Evolutionary conservation across 2,888 invertebrate genomes (phyloP).

Genomic region (Amitus sp.): DNA sequence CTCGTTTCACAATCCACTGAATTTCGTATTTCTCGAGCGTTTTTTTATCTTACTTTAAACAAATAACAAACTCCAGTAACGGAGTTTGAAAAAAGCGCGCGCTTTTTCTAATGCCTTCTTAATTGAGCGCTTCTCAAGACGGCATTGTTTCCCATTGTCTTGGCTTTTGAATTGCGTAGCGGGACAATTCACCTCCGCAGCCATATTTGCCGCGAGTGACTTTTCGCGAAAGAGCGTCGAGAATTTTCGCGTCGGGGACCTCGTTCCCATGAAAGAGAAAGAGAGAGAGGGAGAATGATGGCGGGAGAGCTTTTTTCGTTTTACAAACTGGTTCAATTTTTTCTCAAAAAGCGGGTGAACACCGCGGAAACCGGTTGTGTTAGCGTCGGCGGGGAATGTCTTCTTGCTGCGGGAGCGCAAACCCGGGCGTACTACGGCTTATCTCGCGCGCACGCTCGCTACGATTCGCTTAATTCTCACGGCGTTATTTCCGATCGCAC

Average conservation of each 20-base stretch:
- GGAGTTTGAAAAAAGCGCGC: too few species aligned
- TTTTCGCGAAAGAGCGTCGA: conserved; percentile 28
- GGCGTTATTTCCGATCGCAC: conserved; percentile 10
- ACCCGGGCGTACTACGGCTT: too few species aligned
- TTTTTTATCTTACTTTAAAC: too few species aligned
- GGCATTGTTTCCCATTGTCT: too few species aligned
- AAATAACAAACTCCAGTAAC: too few species aligned
- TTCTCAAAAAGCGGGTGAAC: conserved; percentile 64
- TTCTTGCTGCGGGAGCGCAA: conserved; percentile 17
- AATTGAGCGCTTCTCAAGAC: too few species aligned
- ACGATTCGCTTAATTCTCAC: conserved; percentile 11
- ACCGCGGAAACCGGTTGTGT: conserved; percentile 60
- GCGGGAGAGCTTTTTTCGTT: conserved; percentile 62
- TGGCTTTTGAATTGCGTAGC: conserved; percentile 1
- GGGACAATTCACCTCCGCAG: conserved; percentile 2
- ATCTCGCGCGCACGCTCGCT: not conserved
- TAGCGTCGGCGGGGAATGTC: conserved; percentile 42
- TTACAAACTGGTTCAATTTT: conserved; percentile 66
- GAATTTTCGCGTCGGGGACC: conserved; percentile 45
- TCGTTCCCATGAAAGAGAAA: conserved; percentile 11
- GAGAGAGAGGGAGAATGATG: conserved; percentile 25
- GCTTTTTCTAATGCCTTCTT: too few species aligned
- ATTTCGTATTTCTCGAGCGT: too few species aligned
- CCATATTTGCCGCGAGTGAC: conserved; percentile 30
- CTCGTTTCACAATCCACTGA: too few species aligned